These are phyloP conservation scores for Lemur catta DNA, from an alignment of 2,797 vertebrate genomes.

Conservation along the genomic window DNA sequence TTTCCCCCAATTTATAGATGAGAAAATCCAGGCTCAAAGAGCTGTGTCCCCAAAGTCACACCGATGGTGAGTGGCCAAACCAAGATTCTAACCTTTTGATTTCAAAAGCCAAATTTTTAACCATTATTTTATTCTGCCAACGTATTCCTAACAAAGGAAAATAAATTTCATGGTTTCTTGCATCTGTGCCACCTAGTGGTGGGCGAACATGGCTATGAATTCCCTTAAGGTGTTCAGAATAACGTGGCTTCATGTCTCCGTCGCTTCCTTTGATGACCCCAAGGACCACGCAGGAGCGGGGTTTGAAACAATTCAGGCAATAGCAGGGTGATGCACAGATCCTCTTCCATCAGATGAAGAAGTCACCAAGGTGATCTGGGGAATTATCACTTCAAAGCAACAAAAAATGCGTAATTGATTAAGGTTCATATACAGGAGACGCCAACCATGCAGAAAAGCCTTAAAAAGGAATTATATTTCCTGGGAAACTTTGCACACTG, in stretches of 20 bases:
- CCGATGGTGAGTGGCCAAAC: not conserved
- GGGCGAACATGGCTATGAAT: fast-evolving
- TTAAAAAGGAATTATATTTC: not conserved
- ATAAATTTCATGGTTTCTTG: not conserved
- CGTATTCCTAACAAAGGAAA: not conserved
- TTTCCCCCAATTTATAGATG: not conserved
- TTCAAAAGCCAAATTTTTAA: not conserved
- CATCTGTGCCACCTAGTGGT: not conserved
- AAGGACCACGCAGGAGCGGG: not conserved
- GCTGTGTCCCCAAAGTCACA: not conserved
- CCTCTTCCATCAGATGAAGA: not conserved
- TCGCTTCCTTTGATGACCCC: not conserved
- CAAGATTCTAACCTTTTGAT: not conserved
- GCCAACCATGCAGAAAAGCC: not conserved
- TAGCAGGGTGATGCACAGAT: not conserved
- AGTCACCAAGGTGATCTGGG: not conserved
- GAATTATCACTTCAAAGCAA: constrained; percentile 30
- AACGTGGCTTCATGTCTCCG: not conserved
- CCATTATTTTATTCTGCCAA: not conserved
- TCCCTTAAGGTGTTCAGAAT: not conserved
- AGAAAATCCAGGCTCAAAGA: not conserved
- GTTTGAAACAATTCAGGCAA: not conserved
- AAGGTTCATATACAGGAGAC: not conserved
- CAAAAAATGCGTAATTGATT: not conserved
- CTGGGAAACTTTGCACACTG: not conserved